These are phyloP conservation scores for Rotaria sp. DNA, from an alignment of 2,888 invertebrate species.

Conservation along the genomic window DNA sequence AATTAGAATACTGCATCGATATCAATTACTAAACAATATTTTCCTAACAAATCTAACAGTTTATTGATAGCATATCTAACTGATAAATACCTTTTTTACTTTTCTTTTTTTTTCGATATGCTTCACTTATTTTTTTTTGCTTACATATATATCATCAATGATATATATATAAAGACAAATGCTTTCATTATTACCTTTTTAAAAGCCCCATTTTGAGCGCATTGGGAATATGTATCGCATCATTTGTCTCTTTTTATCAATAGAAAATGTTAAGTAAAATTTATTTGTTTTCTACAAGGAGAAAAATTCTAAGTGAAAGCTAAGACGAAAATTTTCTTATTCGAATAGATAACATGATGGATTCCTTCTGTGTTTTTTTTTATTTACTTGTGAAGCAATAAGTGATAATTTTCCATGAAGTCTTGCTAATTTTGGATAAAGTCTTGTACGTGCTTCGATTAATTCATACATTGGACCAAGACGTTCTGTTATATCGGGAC, in stretches of 20 bases:
- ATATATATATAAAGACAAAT: neutral
- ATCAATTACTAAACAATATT: too few species aligned
- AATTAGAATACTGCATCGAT: too few species aligned
- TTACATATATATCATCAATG: neutral
- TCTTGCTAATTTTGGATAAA: slow-evolving; percentile 60
- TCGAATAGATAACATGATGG: too few species aligned
- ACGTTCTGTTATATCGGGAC: slow-evolving; percentile 61
- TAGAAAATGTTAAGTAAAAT: too few species aligned
- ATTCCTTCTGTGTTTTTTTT: neutral
- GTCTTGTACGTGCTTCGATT: slow-evolving; percentile 60
- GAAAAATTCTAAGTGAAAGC: too few species aligned
- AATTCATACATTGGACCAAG: slow-evolving; percentile 61
- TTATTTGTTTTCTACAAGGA: too few species aligned
- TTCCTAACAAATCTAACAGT: too few species aligned
- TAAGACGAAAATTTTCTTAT: too few species aligned
- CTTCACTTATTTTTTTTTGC: neutral
- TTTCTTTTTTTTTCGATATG: slow-evolving; percentile 4
- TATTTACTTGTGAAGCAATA: slow-evolving; percentile 53
- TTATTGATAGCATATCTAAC: too few species aligned
- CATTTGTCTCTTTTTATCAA: too few species aligned
- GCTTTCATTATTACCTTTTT: neutral
- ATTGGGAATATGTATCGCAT: neutral
- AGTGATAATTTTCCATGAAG: slow-evolving; percentile 64
- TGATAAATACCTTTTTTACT: neutral
- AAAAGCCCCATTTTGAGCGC: neutral